phyloP scores from a whole-genome alignment of 2,797 vertebrate species.

The Clarias fuscus region DNA sequence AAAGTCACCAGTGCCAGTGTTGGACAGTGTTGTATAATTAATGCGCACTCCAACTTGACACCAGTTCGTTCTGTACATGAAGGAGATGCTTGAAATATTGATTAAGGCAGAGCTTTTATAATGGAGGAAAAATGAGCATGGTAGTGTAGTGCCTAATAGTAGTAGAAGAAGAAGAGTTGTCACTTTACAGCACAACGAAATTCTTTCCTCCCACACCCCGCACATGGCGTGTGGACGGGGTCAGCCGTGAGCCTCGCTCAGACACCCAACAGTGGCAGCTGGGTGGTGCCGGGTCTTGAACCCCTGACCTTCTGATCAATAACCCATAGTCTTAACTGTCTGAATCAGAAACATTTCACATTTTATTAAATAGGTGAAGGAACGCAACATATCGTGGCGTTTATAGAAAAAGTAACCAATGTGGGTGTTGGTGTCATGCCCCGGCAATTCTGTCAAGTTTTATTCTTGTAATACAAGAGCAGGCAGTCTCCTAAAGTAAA shows the following conservation, averaged over 20 bases:
- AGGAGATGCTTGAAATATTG: constrained; percentile 70
- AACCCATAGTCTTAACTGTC: too few species aligned
- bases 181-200: too few species aligned
- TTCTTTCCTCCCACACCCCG: too few species aligned
- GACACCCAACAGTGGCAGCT: too few species aligned
- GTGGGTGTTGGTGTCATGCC: neutral
- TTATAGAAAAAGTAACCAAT: neutral
- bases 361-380: neutral
- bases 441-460: neutral
- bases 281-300: too few species aligned
- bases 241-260: too few species aligned
- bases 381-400: neutral
- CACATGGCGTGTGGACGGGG: too few species aligned
- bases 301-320: too few species aligned
- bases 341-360: neutral
- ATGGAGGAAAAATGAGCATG: constrained; percentile 30
- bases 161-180: too few species aligned
- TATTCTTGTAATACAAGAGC: neutral
- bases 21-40: constrained; percentile 77
- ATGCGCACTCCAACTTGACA: constrained; percentile 77
- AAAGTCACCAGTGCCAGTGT: constrained; percentile 69
- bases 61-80: constrained; percentile 75
- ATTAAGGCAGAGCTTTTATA: constrained; percentile 60
- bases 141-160: too few species aligned
- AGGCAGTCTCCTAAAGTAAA: too few species aligned